Percentiles rank a stretch among this genome's conserved stretches.
These are phyloP conservation scores for Onychostoma macrolepis DNA, from an alignment of 2,113 vertebrate genomes.

Conservation along the genomic window DNA sequence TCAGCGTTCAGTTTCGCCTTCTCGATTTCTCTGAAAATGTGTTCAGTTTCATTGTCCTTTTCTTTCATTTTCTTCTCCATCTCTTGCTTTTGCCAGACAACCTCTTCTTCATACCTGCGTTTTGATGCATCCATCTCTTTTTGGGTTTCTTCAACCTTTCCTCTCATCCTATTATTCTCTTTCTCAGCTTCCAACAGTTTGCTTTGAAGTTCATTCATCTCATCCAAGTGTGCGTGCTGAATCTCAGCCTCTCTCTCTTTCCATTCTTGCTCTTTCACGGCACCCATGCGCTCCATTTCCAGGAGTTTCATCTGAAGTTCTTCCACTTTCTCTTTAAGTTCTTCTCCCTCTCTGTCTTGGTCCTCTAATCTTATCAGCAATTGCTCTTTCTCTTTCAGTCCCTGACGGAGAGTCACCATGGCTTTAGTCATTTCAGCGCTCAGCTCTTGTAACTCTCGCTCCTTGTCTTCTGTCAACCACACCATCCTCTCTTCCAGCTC, in stretches of 20 bases:
- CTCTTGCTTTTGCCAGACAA: slow-evolving; percentile 39
- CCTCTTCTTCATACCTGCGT: slow-evolving; percentile 14
- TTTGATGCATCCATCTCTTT: slow-evolving; percentile 26
- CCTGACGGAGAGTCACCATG: slow-evolving; percentile 50
- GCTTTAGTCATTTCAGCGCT: slow-evolving; percentile 64
- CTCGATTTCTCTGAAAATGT: slow-evolving; percentile 35
- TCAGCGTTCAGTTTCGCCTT: slow-evolving; percentile 46
- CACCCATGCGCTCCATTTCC: slow-evolving; percentile 59
- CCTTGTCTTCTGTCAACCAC: slow-evolving; percentile 73
- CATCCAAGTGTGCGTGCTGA: slow-evolving; percentile 22
- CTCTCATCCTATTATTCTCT: slow-evolving; percentile 41
- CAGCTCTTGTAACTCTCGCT: slow-evolving; percentile 73
- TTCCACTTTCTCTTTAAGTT: slow-evolving; percentile 67
- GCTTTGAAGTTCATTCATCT: slow-evolving; percentile 34
- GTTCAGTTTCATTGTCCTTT: slow-evolving; percentile 48
- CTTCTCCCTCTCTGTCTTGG: slow-evolving; percentile 68
- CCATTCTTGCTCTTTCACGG: slow-evolving; percentile 55
- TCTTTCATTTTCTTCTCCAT: slow-evolving; percentile 50
- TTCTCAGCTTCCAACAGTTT: slow-evolving; percentile 58
- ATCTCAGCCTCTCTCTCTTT: slow-evolving; percentile 58
- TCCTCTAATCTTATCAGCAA: slow-evolving; percentile 56
- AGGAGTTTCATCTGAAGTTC: slow-evolving; percentile 71
- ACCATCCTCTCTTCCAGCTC: slow-evolving; percentile 73
- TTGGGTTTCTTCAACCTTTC: slow-evolving; percentile 35
- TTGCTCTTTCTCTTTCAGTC: slow-evolving; percentile 51